phyloP scores from a whole-genome alignment of 2,888 invertebrate genomes.

The Bimastos eiseni region DNA sequence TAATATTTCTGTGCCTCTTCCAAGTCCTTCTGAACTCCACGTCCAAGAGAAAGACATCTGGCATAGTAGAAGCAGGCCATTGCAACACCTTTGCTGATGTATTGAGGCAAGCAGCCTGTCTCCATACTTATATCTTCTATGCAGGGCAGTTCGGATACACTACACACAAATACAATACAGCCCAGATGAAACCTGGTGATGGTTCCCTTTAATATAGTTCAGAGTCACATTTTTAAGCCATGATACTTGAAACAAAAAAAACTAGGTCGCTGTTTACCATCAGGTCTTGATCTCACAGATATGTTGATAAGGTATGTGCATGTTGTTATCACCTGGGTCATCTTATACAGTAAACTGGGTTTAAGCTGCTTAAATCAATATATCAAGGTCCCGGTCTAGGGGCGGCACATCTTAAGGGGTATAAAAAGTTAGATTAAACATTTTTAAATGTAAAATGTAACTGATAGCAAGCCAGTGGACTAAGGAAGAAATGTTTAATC shows the following conservation, averaged over 20 bases:
- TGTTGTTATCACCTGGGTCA: too few relatives aligned
- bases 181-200: not conserved
- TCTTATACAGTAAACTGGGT: not conserved
- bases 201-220: not conserved
- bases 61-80: slow-evolving; percentile 60
- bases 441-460: too few relatives aligned
- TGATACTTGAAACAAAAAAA: not conserved
- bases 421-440: too few relatives aligned
- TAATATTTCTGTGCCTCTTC: slow-evolving; percentile 54
- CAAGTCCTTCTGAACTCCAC: slow-evolving; percentile 53
- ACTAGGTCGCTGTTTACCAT: not conserved
- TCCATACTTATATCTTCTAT: slow-evolving; percentile 52
- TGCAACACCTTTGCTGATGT: slow-evolving; percentile 58
- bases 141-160: slow-evolving; percentile 52
- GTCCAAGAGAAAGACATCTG: slow-evolving; percentile 55
- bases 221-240: not conserved
- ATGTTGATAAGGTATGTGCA: not conserved
- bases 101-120: slow-evolving; percentile 57
- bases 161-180: not conserved
- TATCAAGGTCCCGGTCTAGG: too few relatives aligned
- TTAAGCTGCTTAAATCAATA: not conserved
- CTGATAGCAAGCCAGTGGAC: too few relatives aligned
- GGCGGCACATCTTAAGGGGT: too few relatives aligned
- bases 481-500: too few relatives aligned
- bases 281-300: not conserved